Conservation (phyloP, 2,113 vertebrate genomes). For the Eurypyga helias region DNA sequence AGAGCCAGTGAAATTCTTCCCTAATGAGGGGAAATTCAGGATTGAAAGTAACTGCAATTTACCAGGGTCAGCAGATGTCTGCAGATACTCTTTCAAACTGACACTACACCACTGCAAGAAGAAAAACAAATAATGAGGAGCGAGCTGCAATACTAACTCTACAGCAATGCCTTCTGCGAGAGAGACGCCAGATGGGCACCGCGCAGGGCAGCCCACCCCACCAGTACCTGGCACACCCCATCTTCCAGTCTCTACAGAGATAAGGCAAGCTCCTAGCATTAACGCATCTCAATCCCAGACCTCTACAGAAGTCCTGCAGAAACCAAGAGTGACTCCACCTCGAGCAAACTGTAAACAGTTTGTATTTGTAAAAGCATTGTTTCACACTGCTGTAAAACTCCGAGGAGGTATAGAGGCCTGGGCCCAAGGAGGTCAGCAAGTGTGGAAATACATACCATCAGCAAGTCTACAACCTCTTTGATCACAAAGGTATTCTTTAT, state of each 20-base stretch:
- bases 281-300: neutral
- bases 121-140: constrained; percentile 2
- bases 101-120: neutral
- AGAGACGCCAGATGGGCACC: neutral
- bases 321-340: neutral
- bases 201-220: neutral
- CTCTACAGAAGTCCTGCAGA: neutral
- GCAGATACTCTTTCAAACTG: neutral
- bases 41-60: constrained; percentile 1
- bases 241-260: neutral
- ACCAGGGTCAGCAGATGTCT: neutral
- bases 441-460: neutral
- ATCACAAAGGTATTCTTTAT: neutral
- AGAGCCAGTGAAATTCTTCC: neutral
- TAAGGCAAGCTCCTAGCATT: neutral
- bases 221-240: neutral
- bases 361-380: neutral
- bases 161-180: neutral
- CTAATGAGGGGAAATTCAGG: constrained; percentile 16
- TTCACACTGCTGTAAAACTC: neutral
- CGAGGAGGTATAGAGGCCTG: neutral
- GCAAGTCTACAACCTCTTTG: neutral
- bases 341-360: neutral
- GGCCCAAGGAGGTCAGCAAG: neutral
- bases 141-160: neutral